Evolutionary conservation across 2,888 invertebrate genomes (phyloP), one percentile per base, ranked within the genome.

Genomic region (Bellardia pandia): DNA sequence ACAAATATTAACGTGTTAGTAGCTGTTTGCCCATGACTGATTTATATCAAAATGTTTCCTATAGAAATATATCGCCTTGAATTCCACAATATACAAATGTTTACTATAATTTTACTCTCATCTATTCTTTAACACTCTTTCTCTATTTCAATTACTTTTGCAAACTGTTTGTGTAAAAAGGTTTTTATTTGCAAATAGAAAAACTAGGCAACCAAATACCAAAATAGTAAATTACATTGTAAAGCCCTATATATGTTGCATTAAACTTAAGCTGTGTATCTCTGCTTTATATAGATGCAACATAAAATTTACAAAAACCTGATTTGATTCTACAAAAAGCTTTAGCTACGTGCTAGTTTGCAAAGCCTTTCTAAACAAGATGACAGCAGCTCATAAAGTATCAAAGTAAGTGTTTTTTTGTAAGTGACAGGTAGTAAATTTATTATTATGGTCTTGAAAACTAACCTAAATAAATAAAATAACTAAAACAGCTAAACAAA

Each of bases 151-250:
- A 60, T 64, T 64, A 37, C 76, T 13, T 77, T 58, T 64, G 11
- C 23, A 76, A 42, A 9, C 62, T 48, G n/a, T 56, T 30, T 77
- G 42, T 62, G 13, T 40, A 68, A 45, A 7, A 68, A 9, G 45
- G 37, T 37, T 37, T 45, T 30, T 45, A 33, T 23, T 53, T 33
- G 2, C 23, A 45, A 45, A 45, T 2, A 13, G 3, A 23, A 23
- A 72, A 58, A 42, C 13, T 42, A 23, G 16, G 42, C 45, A 66
- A 48, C 48, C 23, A 30, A 45, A 45, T 45, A 60, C 33, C 80
- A 77, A 85, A 83, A 76, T 76, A 72, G 58, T 85, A 81, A 82
- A 86, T 88, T 85, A 74, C 72, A 40, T 86, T 85, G 75, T 74
- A 76, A 85, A 85, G 85, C 77, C 75, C 68, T 45, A 13, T 37